phyloP scores from a whole-genome alignment of 2,888 invertebrate genomes.

The Carcina quercana region DNA sequence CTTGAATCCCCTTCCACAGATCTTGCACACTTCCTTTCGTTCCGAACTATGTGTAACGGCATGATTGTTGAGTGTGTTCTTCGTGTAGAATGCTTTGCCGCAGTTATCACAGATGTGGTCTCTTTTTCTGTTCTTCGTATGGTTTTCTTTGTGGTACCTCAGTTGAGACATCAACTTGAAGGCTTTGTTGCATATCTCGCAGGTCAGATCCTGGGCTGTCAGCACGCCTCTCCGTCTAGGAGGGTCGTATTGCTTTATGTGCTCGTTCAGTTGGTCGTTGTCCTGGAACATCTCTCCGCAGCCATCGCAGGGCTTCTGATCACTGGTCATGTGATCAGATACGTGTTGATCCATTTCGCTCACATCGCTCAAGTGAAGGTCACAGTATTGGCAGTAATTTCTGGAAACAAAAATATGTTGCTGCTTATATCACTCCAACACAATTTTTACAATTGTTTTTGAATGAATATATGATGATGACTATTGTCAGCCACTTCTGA shows the following conservation, averaged over 20 bases:
- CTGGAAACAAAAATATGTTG: no score
- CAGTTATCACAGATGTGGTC: constrained; percentile 17
- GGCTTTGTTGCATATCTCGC: constrained; percentile 39
- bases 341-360: constrained; percentile 11
- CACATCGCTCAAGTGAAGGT: constrained; percentile 8
- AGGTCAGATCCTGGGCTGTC: constrained; percentile 54
- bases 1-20: constrained; percentile 31
- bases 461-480: no score
- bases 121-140: constrained; percentile 25
- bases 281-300: constrained; percentile 14
- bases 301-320: constrained; percentile 9
- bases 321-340: constrained; percentile 5
- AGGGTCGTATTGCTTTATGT: constrained; percentile 13
- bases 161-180: constrained; percentile 5
- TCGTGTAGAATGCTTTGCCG: constrained; percentile 16
- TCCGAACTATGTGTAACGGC: constrained; percentile 11
- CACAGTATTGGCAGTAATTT: constrained; percentile 24
- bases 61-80: constrained; percentile 13
- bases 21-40: constrained; percentile 23
- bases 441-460: no score
- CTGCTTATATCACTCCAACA: no score
- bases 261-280: constrained; percentile 6
- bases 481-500: no score
- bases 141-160: constrained; percentile 10
- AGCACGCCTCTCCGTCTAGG: constrained; percentile 41